A percentile compares a stretch with the other conserved stretches of the same genome.
Evolutionary conservation across 2,888 invertebrate species (phyloP).

Genomic region (Leucophora obtusa): DNA sequence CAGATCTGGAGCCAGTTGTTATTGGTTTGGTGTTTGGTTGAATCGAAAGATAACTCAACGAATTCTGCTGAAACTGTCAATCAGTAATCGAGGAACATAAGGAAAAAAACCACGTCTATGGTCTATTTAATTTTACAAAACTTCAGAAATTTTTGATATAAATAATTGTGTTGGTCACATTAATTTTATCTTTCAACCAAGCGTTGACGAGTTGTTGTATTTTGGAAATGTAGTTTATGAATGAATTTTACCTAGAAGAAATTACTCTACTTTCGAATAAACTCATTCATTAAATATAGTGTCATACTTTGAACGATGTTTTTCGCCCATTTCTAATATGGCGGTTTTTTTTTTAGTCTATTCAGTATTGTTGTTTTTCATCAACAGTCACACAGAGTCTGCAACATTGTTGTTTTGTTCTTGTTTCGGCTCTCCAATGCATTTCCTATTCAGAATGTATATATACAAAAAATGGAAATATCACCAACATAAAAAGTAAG

Average conservation of each 20-base stretch:
- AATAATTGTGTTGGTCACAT: no score
- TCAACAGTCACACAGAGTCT: neutral
- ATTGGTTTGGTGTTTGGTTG: no score
- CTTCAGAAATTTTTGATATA: no score
- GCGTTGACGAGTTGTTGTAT: no score
- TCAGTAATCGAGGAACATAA: no score
- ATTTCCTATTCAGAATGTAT: slow-evolving; percentile 26
- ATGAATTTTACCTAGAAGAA: slow-evolving; percentile 37
- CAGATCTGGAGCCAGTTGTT: no score
- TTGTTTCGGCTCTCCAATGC: neutral
- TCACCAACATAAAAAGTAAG: slow-evolving; percentile 13
- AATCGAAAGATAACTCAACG: no score
- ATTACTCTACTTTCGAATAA: neutral
- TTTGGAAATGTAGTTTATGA: slow-evolving; percentile 23
- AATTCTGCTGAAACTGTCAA: no score
- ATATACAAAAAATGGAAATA: slow-evolving; percentile 20
- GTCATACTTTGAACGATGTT: slow-evolving; percentile 19
- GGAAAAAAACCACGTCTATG: no score
- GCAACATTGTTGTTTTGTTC: slow-evolving; percentile 21
- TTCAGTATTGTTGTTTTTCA: neutral
- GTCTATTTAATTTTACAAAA: no score
- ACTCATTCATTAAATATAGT: slow-evolving; percentile 19
- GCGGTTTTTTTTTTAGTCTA: slow-evolving; percentile 6
- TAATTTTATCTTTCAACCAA: no score
- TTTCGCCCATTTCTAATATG: slow-evolving; percentile 10